Evolutionary conservation across 2,797 vertebrate species (phyloP).

Genomic region (Alectoris magna): DNA sequence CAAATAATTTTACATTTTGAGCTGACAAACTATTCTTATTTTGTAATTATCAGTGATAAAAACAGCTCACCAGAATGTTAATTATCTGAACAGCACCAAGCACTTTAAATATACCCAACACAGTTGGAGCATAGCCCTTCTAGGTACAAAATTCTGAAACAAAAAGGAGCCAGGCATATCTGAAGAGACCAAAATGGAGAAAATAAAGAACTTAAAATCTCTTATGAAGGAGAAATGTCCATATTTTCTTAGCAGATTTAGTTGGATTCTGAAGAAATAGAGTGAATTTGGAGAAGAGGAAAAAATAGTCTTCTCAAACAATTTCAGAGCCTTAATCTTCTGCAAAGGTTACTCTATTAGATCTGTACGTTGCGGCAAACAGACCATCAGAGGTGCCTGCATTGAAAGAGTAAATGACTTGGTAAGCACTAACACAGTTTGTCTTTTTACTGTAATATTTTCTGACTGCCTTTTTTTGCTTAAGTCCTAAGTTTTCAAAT

Average conservation of each 20-base stretch:
- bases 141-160: not conserved
- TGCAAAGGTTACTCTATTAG: not conserved
- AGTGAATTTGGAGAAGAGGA: not conserved
- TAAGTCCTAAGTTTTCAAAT: not conserved
- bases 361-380: not conserved
- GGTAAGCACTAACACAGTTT: not conserved
- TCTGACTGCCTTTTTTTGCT: not conserved
- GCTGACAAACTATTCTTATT: not conserved
- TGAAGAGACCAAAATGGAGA: not conserved
- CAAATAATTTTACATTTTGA: slow-evolving; percentile 1
- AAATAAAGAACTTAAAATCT: slow-evolving; percentile 14
- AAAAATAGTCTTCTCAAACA: not conserved
- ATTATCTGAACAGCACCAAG: not conserved
- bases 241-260: not conserved
- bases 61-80: slow-evolving; percentile 1
- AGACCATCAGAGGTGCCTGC: not conserved
- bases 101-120: slow-evolving; percentile 11
- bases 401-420: not conserved
- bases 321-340: not conserved
- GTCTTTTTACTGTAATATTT: not conserved
- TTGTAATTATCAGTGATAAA: not conserved
- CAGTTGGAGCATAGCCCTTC: not conserved
- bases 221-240: not conserved
- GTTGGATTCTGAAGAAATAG: not conserved
- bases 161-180: not conserved